A percentile compares a stretch with the other conserved stretches of the same genome.
Evolutionary conservation across 2,888 invertebrate species (phyloP).

Genomic region (Trissolcus brochymenae): DNA sequence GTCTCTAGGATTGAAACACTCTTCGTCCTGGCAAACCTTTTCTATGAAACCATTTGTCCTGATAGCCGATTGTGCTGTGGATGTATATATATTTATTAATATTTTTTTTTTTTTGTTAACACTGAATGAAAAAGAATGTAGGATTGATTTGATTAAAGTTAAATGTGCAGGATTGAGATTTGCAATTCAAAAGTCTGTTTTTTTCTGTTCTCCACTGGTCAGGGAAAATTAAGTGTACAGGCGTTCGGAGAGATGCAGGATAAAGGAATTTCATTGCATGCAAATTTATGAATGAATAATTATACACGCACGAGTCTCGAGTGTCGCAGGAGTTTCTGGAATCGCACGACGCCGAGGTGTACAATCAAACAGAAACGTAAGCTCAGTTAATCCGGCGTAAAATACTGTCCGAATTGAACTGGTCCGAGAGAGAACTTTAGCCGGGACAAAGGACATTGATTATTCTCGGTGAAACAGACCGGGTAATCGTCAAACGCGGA

Average conservation of each 20-base stretch:
- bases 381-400: slow-evolving; percentile 69
- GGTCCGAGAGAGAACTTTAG: slow-evolving; percentile 58
- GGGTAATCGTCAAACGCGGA: slow-evolving; percentile 57
- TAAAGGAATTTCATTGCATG: slow-evolving; percentile 14
- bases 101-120: neutral
- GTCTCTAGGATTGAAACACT: slow-evolving; percentile 7
- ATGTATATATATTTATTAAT: neutral
- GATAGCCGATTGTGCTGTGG: too few species aligned
- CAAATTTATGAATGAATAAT: slow-evolving; percentile 39
- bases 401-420: slow-evolving; percentile 67
- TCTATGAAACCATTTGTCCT: neutral
- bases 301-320: slow-evolving; percentile 14
- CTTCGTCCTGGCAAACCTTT: slow-evolving; percentile 1
- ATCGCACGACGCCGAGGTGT: slow-evolving; percentile 35
- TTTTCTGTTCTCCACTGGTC: neutral
- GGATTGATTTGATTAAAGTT: neutral
- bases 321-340: slow-evolving; percentile 20
- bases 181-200: neutral
- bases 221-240: neutral
- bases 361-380: slow-evolving; percentile 67
- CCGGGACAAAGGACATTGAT: slow-evolving; percentile 61
- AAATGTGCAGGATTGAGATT: neutral
- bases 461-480: slow-evolving; percentile 63
- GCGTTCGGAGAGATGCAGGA: too few species aligned
- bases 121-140: neutral